Percentiles rank a stretch among this genome's conserved stretches.
These are phyloP conservation scores for Kryphioiulus occultus DNA, from an alignment of 2,888 invertebrate genomes.

Conservation along the genomic window DNA sequence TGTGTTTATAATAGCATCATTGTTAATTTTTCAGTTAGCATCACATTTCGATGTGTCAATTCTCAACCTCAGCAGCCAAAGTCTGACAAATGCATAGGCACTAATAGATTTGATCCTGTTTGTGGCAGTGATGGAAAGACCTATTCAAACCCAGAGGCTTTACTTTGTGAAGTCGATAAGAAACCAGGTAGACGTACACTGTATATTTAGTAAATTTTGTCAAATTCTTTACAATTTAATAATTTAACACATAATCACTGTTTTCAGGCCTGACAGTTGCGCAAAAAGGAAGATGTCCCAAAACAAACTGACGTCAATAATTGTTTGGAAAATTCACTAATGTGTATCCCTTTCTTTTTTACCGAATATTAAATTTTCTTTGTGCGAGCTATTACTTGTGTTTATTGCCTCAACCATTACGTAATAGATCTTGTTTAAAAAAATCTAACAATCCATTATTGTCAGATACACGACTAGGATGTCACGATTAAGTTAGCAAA, in stretches of 20 bases:
- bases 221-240: background rate
- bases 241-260: background rate
- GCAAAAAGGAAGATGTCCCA: background rate
- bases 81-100: background rate
- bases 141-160: background rate
- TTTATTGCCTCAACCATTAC: too few relatives aligned
- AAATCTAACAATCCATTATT: too few relatives aligned
- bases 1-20: too few relatives aligned
- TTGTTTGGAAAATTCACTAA: background rate
- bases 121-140: constrained; percentile 29
- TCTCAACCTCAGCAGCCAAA: background rate
- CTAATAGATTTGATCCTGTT: background rate
- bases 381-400: too few relatives aligned
- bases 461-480: too few relatives aligned
- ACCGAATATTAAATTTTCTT: background rate
- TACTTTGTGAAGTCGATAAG: background rate
- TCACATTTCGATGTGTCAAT: background rate
- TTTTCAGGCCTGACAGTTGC: background rate
- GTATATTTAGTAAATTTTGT: background rate
- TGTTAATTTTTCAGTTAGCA: background rate
- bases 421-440: too few relatives aligned
- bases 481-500: too few relatives aligned
- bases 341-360: background rate
- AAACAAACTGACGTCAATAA: background rate
- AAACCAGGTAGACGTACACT: background rate